Evolutionary conservation across 2,888 invertebrate species (phyloP).

Genomic region (Scaptodrosophila latifasciaeformis): DNA sequence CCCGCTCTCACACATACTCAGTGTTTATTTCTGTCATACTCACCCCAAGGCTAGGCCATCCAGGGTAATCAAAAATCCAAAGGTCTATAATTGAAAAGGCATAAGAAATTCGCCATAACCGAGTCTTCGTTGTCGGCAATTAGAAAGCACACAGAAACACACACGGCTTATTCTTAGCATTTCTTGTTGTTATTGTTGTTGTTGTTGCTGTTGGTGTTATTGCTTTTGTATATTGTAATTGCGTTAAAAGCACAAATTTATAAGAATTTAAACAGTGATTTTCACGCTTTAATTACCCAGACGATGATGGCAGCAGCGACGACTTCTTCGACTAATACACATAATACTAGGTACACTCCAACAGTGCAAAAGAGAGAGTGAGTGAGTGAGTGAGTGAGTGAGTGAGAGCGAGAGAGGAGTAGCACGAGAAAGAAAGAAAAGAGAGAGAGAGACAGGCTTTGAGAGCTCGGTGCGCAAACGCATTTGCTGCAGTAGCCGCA

Average conservation of each 20-base stretch:
- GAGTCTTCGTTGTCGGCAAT: constrained; percentile 39
- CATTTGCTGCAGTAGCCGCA: constrained; percentile 1
- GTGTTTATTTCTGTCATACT: no score
- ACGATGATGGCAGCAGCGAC: constrained; percentile 23
- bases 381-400: constrained; percentile 6
- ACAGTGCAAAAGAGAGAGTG: not conserved
- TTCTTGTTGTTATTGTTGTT: no score
- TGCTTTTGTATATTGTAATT: constrained; percentile 34
- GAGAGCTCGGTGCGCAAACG: constrained; percentile 19
- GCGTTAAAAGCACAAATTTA: constrained; percentile 68
- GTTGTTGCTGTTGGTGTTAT: no score
- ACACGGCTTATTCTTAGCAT: no score
- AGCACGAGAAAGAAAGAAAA: no score
- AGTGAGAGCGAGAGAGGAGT: no score
- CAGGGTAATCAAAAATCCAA: constrained; percentile 42
- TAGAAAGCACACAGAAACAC: constrained; percentile 19
- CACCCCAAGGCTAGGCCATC: no score
- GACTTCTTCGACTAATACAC: constrained; percentile 25
- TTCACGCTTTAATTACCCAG: constrained; percentile 72
- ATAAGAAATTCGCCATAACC: constrained; percentile 48
- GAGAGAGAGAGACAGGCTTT: constrained; percentile 9
- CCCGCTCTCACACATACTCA: not conserved
- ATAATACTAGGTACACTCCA: no score
- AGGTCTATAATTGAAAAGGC: constrained; percentile 60
- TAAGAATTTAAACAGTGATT: constrained; percentile 72